Evolutionary conservation across 2,888 invertebrate species (phyloP).

Genomic region (Synanthedon myopaeformis): DNA sequence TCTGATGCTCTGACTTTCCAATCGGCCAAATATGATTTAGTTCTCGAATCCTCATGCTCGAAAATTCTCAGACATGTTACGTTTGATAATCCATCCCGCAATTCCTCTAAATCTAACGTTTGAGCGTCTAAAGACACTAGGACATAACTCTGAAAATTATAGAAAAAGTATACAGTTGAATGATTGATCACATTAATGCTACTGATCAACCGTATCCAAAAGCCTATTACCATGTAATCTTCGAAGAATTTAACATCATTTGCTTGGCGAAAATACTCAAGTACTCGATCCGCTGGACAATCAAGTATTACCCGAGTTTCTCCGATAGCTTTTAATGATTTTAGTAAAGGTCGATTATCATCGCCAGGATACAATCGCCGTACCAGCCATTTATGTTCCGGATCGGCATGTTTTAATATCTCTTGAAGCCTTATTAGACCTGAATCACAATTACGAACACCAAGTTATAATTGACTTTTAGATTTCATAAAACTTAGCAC

Average conservation of each 20-base stretch:
- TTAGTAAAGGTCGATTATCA: constrained; percentile 77
- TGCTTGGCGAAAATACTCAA: constrained; percentile 79
- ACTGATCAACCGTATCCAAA: neutral
- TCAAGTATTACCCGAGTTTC: constrained; percentile 82
- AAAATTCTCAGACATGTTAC: constrained; percentile 78
- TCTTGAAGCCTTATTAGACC: constrained; percentile 85
- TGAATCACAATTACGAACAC: constrained; percentile 7
- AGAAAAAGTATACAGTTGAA: neutral
- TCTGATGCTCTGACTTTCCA: constrained; percentile 42
- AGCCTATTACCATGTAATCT: constrained; percentile 76
- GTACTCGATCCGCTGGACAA: constrained; percentile 76
- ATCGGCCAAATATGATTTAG: constrained; percentile 60
- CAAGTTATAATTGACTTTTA: neutral
- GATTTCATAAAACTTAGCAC: neutral
- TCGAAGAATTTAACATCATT: constrained; percentile 86
- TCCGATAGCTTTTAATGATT: constrained; percentile 77
- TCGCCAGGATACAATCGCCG: constrained; percentile 69
- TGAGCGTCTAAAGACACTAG: constrained; percentile 73
- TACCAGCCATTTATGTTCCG: constrained; percentile 76
- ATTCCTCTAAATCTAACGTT: constrained; percentile 73
- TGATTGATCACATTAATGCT: neutral
- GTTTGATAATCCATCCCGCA: constrained; percentile 73
- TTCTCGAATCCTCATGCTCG: constrained; percentile 67
- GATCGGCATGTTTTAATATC: constrained; percentile 78
- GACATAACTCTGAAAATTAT: constrained; percentile 47